Evolutionary conservation across 2,888 invertebrate species (phyloP), one percentile per base, ranked within the genome.

Genomic region (Plebejus melissa): DNA sequence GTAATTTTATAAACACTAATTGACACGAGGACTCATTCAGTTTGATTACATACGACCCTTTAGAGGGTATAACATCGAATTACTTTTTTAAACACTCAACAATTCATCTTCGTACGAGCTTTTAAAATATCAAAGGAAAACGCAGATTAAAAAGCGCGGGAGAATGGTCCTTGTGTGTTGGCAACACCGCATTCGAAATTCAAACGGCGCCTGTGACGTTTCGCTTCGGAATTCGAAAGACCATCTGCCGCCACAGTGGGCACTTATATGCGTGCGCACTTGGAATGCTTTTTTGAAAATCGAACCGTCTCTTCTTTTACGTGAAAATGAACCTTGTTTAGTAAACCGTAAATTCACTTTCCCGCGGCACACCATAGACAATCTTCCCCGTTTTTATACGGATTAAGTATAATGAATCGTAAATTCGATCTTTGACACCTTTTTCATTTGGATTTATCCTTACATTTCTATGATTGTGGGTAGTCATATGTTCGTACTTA

Each of bases 341-440:
- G 0, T 0, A 54, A 0, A 0, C 0, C 0, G 41, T 82, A 87
- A 74, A 79, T 82, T 60, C 13, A 71, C 76, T 79, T 83, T 83
- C 0, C 16, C 74, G 13, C 77, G 76, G 1, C 11, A 1, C 28
- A 1, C 57, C 54, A n/a, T 28, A 4, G 50, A 77, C 76, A 76
- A 65, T 80, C 84, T 81, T 88, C 91, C 91, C 88, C 85, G 86
- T 86, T 88, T 89, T 88, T 85, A 86, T 87, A 82, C 83, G 92
- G 93, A 93, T 93, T 93, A 92, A 88, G 89, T 89, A 92, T 93
- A 93, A 93, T 93, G 93, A 93, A 91, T 92, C 91, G 93, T 92
- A 93, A 93, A 93, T 93, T 92, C 91, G 92, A 93, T 93, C 93
- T 93, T 92, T 93, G 92, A 92, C 93, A 93, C 93, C 93, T 93